Percentiles rank a stretch among this genome's conserved stretches.
Evolutionary conservation across 1,140 invertebrate genomes (phyloP).

Genomic region (Camponotus floridanus): DNA sequence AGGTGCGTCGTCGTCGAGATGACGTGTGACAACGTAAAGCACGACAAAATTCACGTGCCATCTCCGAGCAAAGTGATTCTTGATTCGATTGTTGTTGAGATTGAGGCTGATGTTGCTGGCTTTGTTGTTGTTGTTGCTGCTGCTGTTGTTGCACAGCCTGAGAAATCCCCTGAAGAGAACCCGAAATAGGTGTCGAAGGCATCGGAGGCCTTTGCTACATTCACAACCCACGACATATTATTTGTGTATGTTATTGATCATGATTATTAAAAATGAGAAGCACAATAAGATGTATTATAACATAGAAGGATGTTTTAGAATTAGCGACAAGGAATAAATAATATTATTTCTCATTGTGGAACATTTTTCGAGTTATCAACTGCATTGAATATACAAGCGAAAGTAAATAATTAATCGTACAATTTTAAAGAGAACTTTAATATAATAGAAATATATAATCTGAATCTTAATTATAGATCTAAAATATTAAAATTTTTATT

Average conservation of each 20-base stretch:
- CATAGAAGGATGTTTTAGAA: neutral
- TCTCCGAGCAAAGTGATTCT: constrained; percentile 93
- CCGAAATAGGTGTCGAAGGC: constrained; percentile 79
- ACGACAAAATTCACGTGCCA: constrained; percentile 93
- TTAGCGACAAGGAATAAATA: neutral
- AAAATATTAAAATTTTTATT: neutral
- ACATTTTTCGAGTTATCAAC: neutral
- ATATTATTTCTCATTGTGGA: no score
- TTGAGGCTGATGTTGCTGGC: constrained; percentile 85
- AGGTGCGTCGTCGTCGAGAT: constrained; percentile 88
- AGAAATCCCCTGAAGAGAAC: constrained; percentile 83
- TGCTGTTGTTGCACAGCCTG: constrained; percentile 79
- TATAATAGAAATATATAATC: neutral
- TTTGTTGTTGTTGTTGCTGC: constrained; percentile 85
- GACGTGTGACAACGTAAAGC: constrained; percentile 91
- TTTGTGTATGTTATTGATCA: neutral
- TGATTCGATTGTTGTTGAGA: constrained; percentile 80
- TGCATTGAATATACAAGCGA: neutral
- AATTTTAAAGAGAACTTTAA: neutral
- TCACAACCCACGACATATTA: constrained; percentile 1
- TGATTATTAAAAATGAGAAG: neutral
- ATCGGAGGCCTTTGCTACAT: constrained; percentile 70
- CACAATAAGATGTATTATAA: neutral
- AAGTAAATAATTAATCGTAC: constrained; percentile 23
- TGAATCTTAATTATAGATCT: no score